Conservation (phyloP, 2,113 vertebrate genomes). For the Sphaerodactylus townsendi region DNA sequence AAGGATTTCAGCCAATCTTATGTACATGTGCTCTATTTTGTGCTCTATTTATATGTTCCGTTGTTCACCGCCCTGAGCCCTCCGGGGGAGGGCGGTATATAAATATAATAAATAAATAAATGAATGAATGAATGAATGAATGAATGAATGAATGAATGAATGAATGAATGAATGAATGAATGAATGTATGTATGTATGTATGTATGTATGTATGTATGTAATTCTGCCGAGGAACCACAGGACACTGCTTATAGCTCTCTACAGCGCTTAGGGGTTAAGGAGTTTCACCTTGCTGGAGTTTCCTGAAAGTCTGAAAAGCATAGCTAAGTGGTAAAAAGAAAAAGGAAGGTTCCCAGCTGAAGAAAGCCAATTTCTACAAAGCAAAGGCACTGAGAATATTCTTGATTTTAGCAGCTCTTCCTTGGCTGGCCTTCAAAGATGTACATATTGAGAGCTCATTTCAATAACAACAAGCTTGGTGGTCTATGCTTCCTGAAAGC, state of each 20-base stretch:
- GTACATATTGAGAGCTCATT: slow-evolving; percentile 37
- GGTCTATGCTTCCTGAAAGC: slow-evolving; percentile 55
- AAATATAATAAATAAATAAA: too few species aligned
- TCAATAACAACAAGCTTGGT: slow-evolving; percentile 54
- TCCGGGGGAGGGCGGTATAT: too few species aligned
- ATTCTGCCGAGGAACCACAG: background rate
- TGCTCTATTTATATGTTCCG: too few species aligned
- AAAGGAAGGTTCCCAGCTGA: background rate
- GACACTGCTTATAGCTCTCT: background rate
- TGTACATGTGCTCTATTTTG: too few species aligned
- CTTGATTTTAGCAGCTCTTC: slow-evolving; percentile 1
- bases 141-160: too few species aligned
- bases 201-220: too few species aligned
- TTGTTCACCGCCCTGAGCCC: too few species aligned
- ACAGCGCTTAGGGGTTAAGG: background rate
- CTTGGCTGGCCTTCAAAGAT: slow-evolving; percentile 33
- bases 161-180: too few species aligned
- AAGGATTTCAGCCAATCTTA: background rate
- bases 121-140: too few species aligned
- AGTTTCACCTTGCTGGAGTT: background rate
- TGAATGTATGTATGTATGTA: too few species aligned
- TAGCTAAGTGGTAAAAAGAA: background rate
- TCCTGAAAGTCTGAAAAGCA: background rate
- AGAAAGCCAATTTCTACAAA: background rate
- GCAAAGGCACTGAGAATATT: background rate